phyloP scores from a whole-genome alignment of 2,797 vertebrate species.

The Melanotaenia parkinsoni region DNA sequence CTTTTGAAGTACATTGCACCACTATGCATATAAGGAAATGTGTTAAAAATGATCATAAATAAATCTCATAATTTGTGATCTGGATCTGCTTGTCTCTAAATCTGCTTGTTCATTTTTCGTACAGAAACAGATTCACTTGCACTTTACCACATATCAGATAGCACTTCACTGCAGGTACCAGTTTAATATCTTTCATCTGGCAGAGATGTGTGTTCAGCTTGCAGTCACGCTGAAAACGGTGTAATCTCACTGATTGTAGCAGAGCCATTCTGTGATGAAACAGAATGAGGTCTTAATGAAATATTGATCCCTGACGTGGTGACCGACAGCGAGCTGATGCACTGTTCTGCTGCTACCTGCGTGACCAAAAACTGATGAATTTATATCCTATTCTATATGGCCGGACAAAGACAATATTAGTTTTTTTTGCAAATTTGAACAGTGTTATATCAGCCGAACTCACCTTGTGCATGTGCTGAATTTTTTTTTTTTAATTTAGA shows the following conservation, averaged over 20 bases:
- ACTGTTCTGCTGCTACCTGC: slow-evolving; percentile 10
- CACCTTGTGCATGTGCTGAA: neutral
- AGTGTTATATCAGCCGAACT: neutral
- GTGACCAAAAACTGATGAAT: neutral
- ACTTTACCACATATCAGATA: neutral
- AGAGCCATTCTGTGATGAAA: slow-evolving; percentile 22
- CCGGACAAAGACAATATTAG: neutral
- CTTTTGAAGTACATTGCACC: neutral
- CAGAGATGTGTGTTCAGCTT: neutral
- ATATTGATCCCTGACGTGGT: slow-evolving; percentile 65
- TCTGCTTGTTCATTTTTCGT: slow-evolving; percentile 2
- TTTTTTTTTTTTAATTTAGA: neutral
- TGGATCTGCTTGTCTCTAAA: neutral
- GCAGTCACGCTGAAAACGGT: neutral
- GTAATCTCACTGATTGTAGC: slow-evolving; percentile 17
- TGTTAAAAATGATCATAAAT: slow-evolving; percentile 17
- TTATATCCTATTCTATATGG: neutral
- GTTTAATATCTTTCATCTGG: neutral
- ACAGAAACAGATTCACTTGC: neutral
- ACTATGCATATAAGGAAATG: neutral
- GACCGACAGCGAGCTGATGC: neutral
- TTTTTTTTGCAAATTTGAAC: neutral
- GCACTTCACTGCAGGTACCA: neutral
- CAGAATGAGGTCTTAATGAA: slow-evolving; percentile 55
- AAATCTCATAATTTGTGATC: neutral